Conservation (phyloP, 2,113 vertebrate species). For the Tretioscincus oriximinensis region DNA sequence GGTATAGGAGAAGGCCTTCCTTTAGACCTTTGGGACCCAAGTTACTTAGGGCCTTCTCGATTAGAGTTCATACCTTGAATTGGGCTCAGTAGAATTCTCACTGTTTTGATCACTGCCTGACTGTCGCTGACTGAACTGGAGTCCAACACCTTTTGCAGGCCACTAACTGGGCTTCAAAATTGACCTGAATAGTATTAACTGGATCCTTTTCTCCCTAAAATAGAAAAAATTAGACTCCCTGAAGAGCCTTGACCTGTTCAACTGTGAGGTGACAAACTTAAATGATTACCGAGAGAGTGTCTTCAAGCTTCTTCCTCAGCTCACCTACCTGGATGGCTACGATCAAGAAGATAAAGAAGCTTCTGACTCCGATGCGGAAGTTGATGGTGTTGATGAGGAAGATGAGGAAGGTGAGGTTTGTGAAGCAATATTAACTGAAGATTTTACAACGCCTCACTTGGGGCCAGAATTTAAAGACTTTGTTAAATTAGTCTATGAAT, state of each 20-base stretch:
- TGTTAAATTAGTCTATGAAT: neutral
- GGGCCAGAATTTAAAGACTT: neutral
- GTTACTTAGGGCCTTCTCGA: too few species aligned
- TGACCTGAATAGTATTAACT: neutral
- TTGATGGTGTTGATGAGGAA: slow-evolving; percentile 84
- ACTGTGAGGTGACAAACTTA: slow-evolving; percentile 92
- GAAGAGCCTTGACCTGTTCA: slow-evolving; percentile 92
- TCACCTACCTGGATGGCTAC: slow-evolving; percentile 90
- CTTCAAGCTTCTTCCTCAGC: slow-evolving; percentile 87
- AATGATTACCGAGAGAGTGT: slow-evolving; percentile 91
- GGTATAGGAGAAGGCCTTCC: too few species aligned
- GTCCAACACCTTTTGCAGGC: too few species aligned
- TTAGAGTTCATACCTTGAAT: too few species aligned
- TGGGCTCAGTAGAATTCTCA: too few species aligned
- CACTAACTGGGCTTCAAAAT: neutral
- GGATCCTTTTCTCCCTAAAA: slow-evolving; percentile 22
- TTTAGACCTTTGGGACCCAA: too few species aligned
- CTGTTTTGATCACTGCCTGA: too few species aligned
- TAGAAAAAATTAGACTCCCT: slow-evolving; percentile 91
- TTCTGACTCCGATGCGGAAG: slow-evolving; percentile 86
- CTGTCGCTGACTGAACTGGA: too few species aligned
- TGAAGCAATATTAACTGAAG: neutral
- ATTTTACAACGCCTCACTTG: neutral
- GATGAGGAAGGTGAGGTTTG: slow-evolving; percentile 79
- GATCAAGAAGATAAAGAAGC: slow-evolving; percentile 86